These are phyloP conservation scores for Eulimnadia texana DNA, from an alignment of 1,140 invertebrate genomes.

Conservation along the genomic window DNA sequence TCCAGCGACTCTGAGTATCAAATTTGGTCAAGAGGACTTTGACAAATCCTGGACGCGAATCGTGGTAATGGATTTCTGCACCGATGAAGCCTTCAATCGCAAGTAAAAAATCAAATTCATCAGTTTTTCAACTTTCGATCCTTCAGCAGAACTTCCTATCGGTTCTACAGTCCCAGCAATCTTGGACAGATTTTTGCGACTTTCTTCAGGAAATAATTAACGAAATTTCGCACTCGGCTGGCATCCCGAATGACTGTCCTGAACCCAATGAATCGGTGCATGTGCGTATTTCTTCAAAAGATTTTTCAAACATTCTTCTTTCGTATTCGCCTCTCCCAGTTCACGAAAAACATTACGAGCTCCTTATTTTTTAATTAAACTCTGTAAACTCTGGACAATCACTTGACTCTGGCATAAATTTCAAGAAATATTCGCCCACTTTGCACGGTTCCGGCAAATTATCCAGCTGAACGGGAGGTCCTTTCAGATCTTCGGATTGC, in stretches of 20 bases:
- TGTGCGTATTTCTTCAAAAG: not conserved
- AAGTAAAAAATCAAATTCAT: not conserved
- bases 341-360: no score
- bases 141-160: not conserved
- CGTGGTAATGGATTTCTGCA: not conserved
- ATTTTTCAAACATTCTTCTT: not conserved
- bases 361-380: not conserved
- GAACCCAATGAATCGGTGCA: not conserved
- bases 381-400: not conserved
- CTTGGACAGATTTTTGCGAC: not conserved
- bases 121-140: not conserved
- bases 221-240: not conserved
- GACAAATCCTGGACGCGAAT: not conserved
- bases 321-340: no score
- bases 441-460: no score
- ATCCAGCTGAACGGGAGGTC: not conserved
- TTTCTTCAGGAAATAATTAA: not conserved
- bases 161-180: not conserved
- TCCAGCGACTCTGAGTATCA: not conserved
- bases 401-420: no score
- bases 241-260: not conserved
- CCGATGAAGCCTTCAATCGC: not conserved
- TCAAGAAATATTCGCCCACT: no score
- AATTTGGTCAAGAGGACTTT: not conserved
- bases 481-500: not conserved